Base-by-base conservation (phyloP, 2,113 vertebrate genomes). In the Hippocampus comes region DNA sequence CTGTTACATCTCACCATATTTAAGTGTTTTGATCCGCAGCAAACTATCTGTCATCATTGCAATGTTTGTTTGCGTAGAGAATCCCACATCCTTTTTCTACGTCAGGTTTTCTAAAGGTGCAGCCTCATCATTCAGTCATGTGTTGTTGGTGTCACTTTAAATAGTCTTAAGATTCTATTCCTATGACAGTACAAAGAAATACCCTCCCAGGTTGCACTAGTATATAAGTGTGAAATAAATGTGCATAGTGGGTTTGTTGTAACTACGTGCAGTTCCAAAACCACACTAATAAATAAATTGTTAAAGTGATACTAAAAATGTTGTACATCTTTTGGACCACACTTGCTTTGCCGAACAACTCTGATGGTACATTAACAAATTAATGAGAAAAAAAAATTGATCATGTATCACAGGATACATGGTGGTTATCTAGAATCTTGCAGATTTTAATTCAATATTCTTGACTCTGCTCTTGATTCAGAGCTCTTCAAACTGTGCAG, bases 41-140 rank as follows among this genome's bases (percentile, higher is more conserved):
- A 15, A 61, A 34, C 6, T 18, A 61, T 61, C 12, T 59, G 23
- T 61, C 23, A 34, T 34, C 27, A 34, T 61, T 60, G 25, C 10
- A 11, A 9, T n/a, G 63, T 15, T 64, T 64, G 38, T 64, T 46
- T 66, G 63, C 65, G 49, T 68, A 77, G 69, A 23, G 72, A 80
- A 70, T 72, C 68, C 61, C 55, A 70, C 48, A 63, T 41, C 34
- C 34, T 3, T 59, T 80, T 83, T 76, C 77, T 82, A 74, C 60
- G 76, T 71, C 73, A 55, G 76, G 76, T 85, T 86, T 86, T 81
- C 74, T 82, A 78, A 81, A 78, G 59, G 70, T 79, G 68, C 84
- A 79, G 74, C 77, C 70, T 76, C 73, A 67, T 78, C 66, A n/a
- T 76, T 25, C 61, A 38, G 34, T 38, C 34, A 59, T 86, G 74